These are phyloP conservation scores for Lates calcarifer DNA, from an alignment of 2,113 vertebrate genomes.

Conservation along the genomic window DNA sequence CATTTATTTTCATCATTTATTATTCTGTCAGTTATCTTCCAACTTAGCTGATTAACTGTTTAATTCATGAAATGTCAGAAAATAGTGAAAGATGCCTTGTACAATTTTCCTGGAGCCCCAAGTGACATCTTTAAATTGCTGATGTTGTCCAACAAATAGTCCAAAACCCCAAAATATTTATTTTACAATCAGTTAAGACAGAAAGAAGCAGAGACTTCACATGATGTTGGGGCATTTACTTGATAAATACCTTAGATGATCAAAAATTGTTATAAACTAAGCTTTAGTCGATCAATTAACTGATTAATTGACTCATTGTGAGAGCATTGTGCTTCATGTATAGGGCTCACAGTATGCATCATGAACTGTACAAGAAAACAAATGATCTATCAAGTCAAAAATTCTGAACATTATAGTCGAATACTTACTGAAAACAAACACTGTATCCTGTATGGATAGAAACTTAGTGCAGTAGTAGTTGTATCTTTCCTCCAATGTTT, in stretches of 20 bases:
- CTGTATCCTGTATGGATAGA: neutral
- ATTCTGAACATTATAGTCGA: neutral
- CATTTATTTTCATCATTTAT: neutral
- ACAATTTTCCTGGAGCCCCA: neutral
- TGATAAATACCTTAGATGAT: neutral
- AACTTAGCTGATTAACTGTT: neutral
- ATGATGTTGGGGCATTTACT: neutral
- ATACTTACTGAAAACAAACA: neutral
- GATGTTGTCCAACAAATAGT: neutral
- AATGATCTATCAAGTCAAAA: neutral
- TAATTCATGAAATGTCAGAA: too few relatives aligned
- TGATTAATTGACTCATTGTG: neutral
- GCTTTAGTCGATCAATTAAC: neutral
- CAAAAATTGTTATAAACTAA: too few relatives aligned
- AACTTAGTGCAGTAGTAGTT: neutral
- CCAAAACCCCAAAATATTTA: neutral
- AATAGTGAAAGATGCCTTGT: neutral
- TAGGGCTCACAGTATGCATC: neutral
- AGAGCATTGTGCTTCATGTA: neutral
- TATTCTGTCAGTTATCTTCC: too few relatives aligned
- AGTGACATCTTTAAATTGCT: neutral
- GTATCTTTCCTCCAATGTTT: neutral
- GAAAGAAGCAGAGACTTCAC: too few relatives aligned
- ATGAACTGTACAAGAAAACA: neutral
- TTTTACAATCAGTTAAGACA: neutral